Conservation (phyloP, 2,888 invertebrate species). For the Loripinus fragilis region DNA sequence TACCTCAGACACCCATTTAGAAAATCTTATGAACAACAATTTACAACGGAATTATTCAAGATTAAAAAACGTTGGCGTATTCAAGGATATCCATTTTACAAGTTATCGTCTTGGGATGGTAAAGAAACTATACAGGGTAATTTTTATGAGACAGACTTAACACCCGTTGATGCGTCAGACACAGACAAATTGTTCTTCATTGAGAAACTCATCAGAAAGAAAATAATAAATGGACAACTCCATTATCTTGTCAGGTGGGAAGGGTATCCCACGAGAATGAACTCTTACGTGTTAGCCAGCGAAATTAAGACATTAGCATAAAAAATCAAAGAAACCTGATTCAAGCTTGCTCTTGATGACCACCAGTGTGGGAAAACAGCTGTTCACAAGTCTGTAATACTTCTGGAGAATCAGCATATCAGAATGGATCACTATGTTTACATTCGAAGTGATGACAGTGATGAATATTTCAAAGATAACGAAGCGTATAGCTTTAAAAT, state of each 20-base stretch:
- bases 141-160: slow-evolving; percentile 42
- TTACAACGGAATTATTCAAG: slow-evolving; percentile 19
- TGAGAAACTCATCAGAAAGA: slow-evolving; percentile 39
- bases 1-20: slow-evolving; percentile 19
- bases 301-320: too few relatives aligned
- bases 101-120: slow-evolving; percentile 4
- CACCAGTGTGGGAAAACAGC: too few relatives aligned
- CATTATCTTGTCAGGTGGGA: slow-evolving; percentile 8
- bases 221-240: slow-evolving; percentile 19
- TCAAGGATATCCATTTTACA: slow-evolving; percentile 2
- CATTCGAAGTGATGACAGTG: too few relatives aligned
- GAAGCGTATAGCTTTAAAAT: too few relatives aligned
- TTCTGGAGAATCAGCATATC: too few relatives aligned
- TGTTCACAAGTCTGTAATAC: too few relatives aligned
- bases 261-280: too few relatives aligned
- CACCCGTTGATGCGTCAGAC: slow-evolving; percentile 28
- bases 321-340: too few relatives aligned
- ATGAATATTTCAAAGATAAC: too few relatives aligned
- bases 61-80: background rate
- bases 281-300: too few relatives aligned
- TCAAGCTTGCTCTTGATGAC: too few relatives aligned
- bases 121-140: slow-evolving; percentile 18
- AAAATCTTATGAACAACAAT: slow-evolving; percentile 21
- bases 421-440: too few relatives aligned
- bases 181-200: slow-evolving; percentile 35